These are phyloP conservation scores for Atopsyche davidsoni DNA, from an alignment of 1,140 invertebrate genomes.

Conservation along the genomic window DNA sequence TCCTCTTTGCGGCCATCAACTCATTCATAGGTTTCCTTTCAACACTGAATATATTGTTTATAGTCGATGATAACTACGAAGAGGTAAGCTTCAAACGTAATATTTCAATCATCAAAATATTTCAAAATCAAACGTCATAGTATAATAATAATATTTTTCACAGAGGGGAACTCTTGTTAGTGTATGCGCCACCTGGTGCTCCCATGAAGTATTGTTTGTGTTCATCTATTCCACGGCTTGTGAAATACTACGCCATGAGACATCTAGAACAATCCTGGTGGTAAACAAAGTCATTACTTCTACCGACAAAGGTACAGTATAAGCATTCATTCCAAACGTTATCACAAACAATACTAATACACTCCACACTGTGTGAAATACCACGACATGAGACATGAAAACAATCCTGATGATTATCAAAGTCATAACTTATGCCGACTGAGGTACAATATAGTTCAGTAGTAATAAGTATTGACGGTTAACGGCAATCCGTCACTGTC, in stretches of 20 bases:
- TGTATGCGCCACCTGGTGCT: background rate
- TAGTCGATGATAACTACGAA: background rate
- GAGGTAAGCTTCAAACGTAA: background rate
- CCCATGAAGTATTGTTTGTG: conserved; percentile 1
- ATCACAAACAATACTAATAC: no score
- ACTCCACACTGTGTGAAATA: no score
- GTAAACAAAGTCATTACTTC: conserved; percentile 9
- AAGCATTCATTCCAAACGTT: no score
- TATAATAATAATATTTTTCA: no score
- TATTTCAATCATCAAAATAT: background rate
- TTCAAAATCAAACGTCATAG: no score
- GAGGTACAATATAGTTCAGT: no score
- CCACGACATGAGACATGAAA: no score
- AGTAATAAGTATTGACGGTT: no score
- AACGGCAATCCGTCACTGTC: no score
- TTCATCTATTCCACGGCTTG: background rate
- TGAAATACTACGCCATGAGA: conserved; percentile 11
- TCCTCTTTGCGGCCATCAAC: background rate
- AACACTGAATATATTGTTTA: background rate
- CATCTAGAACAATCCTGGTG: conserved; percentile 9
- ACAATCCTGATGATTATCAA: no score
- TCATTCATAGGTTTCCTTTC: conserved; percentile 4
- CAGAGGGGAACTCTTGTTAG: conserved; percentile 1
- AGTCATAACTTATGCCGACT: no score
- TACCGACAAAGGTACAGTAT: conserved; percentile 8